A percentile compares a stretch with the other conserved stretches of the same genome.
Conservation (phyloP, 2,113 vertebrate species). For the Phrynosoma platyrhinos region DNA sequence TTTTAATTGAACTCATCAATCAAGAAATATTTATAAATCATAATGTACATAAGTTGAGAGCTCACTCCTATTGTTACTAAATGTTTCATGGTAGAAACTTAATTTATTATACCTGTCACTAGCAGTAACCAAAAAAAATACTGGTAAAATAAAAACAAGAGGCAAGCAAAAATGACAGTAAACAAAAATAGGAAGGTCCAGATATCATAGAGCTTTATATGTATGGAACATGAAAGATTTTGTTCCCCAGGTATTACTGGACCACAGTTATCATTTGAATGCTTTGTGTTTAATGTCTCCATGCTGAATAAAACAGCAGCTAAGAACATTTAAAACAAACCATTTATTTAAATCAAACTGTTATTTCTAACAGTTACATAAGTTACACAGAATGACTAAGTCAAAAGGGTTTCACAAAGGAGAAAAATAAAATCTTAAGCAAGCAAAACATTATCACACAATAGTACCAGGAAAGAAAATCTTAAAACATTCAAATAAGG, state of each 20-base stretch:
- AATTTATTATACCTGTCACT: conserved; percentile 65
- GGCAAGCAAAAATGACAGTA: conserved; percentile 3
- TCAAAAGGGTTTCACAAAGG: conserved; percentile 86
- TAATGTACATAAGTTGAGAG: conserved; percentile 24
- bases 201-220: not conserved
- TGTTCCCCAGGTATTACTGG: no score
- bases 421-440: conserved; percentile 89
- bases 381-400: conserved; percentile 92
- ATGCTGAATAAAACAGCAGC: conserved; percentile 61
- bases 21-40: no score
- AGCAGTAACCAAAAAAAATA: conserved; percentile 17
- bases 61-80: conserved; percentile 34
- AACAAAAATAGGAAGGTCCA: not conserved
- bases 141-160: conserved; percentile 12
- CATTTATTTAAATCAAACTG: conserved; percentile 98
- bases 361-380: conserved; percentile 97
- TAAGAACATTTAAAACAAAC: conserved; percentile 81
- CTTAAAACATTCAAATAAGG: conserved; percentile 86
- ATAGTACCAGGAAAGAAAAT: conserved; percentile 88
- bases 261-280: not conserved
- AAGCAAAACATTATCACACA: conserved; percentile 98
- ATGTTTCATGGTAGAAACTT: conserved; percentile 46
- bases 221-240: conserved; percentile 12
- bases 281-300: not conserved
- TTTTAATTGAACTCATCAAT: no score